These are phyloP conservation scores for Saccopteryx bilineata DNA, from an alignment of 2,113 vertebrate species.

Conservation along the genomic window DNA sequence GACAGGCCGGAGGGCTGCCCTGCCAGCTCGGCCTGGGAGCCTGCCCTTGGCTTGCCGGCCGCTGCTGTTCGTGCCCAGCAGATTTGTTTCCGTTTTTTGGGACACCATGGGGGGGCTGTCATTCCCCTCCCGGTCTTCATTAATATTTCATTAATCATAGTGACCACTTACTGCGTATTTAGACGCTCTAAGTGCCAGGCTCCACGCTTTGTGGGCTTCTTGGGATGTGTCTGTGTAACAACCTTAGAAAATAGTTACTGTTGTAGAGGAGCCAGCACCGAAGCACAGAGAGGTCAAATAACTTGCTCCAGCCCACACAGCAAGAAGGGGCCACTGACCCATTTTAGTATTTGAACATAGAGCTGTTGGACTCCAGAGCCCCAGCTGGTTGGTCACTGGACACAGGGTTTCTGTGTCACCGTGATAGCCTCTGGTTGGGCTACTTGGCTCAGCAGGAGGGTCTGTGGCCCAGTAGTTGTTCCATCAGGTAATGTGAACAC, in stretches of 20 bases:
- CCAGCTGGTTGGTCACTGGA: background rate
- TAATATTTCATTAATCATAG: slow-evolving; percentile 28
- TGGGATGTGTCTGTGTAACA: fast-evolving
- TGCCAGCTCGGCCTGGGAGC: background rate
- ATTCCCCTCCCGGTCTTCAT: background rate
- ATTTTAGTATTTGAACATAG: background rate
- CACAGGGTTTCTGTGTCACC: background rate
- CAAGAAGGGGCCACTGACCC: fast-evolving
- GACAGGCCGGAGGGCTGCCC: background rate
- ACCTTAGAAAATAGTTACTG: background rate
- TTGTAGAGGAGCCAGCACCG: fast-evolving
- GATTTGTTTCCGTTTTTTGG: slow-evolving; percentile 67
- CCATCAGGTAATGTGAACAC: background rate
- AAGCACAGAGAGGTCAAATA: background rate
- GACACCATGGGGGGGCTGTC: background rate
- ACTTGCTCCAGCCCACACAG: background rate
- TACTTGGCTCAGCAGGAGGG: background rate
- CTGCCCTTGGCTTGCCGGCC: background rate
- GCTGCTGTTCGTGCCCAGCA: background rate
- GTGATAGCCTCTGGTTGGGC: background rate
- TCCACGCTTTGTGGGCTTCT: fast-evolving
- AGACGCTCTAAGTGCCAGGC: background rate
- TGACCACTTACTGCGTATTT: background rate
- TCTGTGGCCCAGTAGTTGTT: background rate
- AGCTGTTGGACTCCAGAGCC: background rate